Evolutionary conservation across 1,140 invertebrate genomes (phyloP).

Genomic region (Trichomalopsis sarcophagae): DNA sequence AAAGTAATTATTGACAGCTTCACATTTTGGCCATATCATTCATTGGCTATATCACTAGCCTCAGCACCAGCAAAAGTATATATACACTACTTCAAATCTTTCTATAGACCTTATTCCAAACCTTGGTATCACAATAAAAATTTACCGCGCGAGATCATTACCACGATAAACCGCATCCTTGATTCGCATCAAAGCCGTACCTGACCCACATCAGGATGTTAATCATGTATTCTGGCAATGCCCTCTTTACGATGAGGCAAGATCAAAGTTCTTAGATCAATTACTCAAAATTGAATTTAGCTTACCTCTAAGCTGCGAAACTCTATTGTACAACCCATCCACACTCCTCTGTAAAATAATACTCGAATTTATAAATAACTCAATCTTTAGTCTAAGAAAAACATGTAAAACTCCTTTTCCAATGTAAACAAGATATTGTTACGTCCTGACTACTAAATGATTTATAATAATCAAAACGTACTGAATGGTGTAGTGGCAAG

Average conservation of each 20-base stretch:
- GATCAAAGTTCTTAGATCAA: background rate
- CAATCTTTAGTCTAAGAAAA: background rate
- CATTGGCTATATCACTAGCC: background rate
- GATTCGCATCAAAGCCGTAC: background rate
- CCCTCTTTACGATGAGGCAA: background rate
- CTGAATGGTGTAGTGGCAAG: no score
- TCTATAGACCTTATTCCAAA: background rate
- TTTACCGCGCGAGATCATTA: background rate
- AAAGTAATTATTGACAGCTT: no score
- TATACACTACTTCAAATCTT: background rate
- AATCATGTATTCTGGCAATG: slow-evolving; percentile 15
- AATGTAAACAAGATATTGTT: no score
- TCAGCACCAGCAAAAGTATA: background rate
- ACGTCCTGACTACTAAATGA: no score
- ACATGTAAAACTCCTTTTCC: background rate
- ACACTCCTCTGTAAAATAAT: background rate
- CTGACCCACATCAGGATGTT: background rate
- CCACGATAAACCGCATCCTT: slow-evolving; percentile 7
- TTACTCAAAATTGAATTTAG: background rate
- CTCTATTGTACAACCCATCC: background rate
- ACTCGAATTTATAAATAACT: background rate
- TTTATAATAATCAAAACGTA: no score
- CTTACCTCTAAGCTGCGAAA: background rate
- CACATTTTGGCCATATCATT: no score
- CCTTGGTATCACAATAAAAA: background rate